Conservation (phyloP, 2,888 invertebrate species). For the Molanna angustata region DNA sequence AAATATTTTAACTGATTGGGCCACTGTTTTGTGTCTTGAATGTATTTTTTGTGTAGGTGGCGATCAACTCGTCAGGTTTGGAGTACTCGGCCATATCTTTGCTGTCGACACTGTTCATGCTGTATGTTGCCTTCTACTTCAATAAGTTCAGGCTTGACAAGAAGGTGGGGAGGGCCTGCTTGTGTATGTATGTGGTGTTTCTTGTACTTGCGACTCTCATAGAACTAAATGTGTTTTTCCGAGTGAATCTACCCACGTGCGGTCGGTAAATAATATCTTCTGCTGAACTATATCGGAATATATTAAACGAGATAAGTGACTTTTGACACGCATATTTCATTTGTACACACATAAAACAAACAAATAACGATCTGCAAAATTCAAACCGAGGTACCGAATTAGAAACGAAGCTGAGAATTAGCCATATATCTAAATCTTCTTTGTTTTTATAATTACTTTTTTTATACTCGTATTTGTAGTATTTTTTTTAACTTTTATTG, state of each 20-base stretch:
- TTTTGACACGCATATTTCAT: too few species aligned
- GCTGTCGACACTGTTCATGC: conserved; percentile 78
- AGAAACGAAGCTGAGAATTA: too few species aligned
- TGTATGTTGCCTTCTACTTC: conserved; percentile 80
- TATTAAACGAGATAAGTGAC: too few species aligned
- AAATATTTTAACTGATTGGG: neutral
- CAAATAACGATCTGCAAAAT: too few species aligned
- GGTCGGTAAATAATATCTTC: conserved; percentile 51
- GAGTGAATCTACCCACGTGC: conserved; percentile 85
- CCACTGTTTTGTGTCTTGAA: conserved; percentile 10
- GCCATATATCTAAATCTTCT: too few species aligned
- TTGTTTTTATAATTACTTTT: too few species aligned
- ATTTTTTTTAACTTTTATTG: too few species aligned
- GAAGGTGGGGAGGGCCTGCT: conserved; percentile 79
- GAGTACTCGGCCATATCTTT: conserved; percentile 89
- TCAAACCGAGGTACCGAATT: too few species aligned
- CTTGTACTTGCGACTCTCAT: conserved; percentile 84
- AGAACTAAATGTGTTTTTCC: conserved; percentile 91
- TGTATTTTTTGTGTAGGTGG: conserved; percentile 55
- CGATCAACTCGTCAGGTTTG: conserved; percentile 86
- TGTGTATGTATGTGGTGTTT: conserved; percentile 85
- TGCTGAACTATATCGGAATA: too few species aligned
- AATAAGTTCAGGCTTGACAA: conserved; percentile 86
- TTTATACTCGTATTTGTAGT: too few species aligned
- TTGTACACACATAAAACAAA: too few species aligned